phyloP scores from a whole-genome alignment of 2,888 invertebrate genomes.

The Zeuzera pyrina region DNA sequence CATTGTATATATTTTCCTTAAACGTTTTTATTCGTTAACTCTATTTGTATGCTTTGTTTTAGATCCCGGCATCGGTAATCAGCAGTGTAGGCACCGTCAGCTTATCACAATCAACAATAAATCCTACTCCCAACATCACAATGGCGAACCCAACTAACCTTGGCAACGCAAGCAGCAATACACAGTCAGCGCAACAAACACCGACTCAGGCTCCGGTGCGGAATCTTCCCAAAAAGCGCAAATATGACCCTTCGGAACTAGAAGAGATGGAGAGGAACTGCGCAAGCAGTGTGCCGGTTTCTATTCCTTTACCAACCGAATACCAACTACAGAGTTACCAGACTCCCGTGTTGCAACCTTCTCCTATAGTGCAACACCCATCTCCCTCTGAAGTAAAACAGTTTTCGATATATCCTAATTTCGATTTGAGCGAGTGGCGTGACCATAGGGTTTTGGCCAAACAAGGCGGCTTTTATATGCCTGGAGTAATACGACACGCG shows the following conservation, averaged over 20 bases:
- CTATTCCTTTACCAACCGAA: slow-evolving; percentile 31
- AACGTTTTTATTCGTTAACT: background rate
- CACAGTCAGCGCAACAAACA: slow-evolving; percentile 42
- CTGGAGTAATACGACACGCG: slow-evolving; percentile 89
- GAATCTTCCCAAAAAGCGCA: slow-evolving; percentile 95
- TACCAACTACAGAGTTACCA: slow-evolving; percentile 36
- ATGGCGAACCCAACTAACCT: slow-evolving; percentile 65
- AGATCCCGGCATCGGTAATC: slow-evolving; percentile 74
- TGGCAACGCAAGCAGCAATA: slow-evolving; percentile 46
- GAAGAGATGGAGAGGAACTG: slow-evolving; percentile 77
- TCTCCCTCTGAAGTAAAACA: slow-evolving; percentile 71
- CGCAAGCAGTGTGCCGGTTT: slow-evolving; percentile 48
- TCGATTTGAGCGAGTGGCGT: slow-evolving; percentile 95
- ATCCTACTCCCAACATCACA: slow-evolving; percentile 47
- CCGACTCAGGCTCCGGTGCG: slow-evolving; percentile 75
- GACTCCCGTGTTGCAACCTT: slow-evolving; percentile 44
- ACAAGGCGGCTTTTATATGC: slow-evolving; percentile 85
- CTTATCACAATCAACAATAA: slow-evolving; percentile 54
- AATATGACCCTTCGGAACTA: slow-evolving; percentile 85
- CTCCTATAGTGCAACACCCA: slow-evolving; percentile 54
- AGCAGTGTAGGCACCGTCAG: slow-evolving; percentile 74
- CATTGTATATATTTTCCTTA: too few relatives aligned
- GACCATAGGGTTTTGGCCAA: slow-evolving; percentile 94
- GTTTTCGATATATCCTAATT: slow-evolving; percentile 67
- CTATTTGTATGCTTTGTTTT: slow-evolving; percentile 26